Base-by-base conservation (phyloP, 2,797 vertebrate species). In the Oreochromis grahami region DNA sequence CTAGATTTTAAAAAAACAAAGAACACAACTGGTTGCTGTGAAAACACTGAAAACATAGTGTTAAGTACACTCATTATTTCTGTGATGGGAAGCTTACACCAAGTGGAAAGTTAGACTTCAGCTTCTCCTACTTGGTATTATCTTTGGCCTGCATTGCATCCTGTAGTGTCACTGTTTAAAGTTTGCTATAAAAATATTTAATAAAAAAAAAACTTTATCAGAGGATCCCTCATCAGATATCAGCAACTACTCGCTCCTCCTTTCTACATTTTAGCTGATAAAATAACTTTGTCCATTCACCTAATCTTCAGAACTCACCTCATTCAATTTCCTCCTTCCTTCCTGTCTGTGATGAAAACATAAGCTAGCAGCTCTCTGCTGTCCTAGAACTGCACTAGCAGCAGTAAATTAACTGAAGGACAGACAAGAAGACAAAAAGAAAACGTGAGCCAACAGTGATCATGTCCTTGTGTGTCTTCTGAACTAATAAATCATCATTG, bases 301-400 rank as follows among this genome's bases (percentile, higher is more conserved):
- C 93, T 89, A 88, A 93, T 91, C 79, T 91, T 94, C 92, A 93
- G 78, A 29, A 11, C 86, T 94, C 94, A 94, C 93, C 94, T 95
- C 83, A 32, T 93, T 91, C 90, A 94, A 94, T 95, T 93, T 95
- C 94, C 94, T 94, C 88, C 84, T 90, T 90, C 89, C 93, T 94
- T 95, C 93, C 93, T 93, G 93, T 84, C 89, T 86, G 83, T 91
- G 92, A 94, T 93, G 93, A 93, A 92, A 92, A 94, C 86, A 91
- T 89, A 87, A 91, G 89, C 88, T 89, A 29, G 80, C 92, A 81
- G 89, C 81, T 91, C 90, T 85, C 38, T 83, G 83, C 87, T 91
- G 92, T 93, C 93, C 74, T 52, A 76, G 81, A 87, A 80, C 86
- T 79, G 81, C 86, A 70, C 80, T 19, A 3, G 78, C 76, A 26